Conservation (phyloP, 2,888 invertebrate genomes). For the Stenolophus ochropezus region DNA sequence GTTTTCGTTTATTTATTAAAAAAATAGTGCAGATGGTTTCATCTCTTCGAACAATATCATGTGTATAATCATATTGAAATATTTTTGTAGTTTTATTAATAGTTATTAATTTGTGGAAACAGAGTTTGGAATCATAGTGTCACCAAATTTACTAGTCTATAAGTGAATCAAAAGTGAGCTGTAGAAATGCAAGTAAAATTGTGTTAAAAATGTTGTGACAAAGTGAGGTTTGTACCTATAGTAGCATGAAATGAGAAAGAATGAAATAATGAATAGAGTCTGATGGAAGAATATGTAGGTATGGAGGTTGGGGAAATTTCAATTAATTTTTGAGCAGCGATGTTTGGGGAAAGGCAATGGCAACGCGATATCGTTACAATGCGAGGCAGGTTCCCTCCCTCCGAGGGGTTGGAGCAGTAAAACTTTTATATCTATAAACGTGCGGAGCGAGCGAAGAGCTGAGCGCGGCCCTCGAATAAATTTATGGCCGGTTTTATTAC, state of each 20-base stretch:
- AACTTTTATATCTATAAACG: constrained; percentile 63
- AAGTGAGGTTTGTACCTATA: too few species aligned
- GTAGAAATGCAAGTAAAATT: too few species aligned
- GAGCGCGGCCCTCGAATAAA: constrained; percentile 66
- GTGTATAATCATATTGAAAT: too few species aligned
- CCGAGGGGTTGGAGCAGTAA: constrained; percentile 22
- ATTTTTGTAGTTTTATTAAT: too few species aligned
- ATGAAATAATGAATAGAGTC: not conserved
- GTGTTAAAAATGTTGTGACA: not conserved
- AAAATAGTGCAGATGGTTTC: too few species aligned
- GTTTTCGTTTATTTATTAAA: too few species aligned
- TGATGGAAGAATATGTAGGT: not conserved
- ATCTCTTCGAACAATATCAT: too few species aligned
- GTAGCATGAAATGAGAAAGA: not conserved
- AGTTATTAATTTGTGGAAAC: too few species aligned
- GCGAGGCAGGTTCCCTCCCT: constrained; percentile 20
- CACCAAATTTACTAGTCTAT: too few species aligned
- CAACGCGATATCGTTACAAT: constrained; percentile 26
- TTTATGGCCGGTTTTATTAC: constrained; percentile 70
- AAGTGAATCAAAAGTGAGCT: too few species aligned
- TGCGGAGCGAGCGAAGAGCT: constrained; percentile 48
- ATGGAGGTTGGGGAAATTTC: constrained; percentile 2
- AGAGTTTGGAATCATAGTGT: too few species aligned
- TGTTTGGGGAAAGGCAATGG: not conserved
- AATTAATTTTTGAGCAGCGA: constrained; percentile 41